phyloP scores from a whole-genome alignment of 1,140 invertebrate species.

The Lithobius niger region DNA sequence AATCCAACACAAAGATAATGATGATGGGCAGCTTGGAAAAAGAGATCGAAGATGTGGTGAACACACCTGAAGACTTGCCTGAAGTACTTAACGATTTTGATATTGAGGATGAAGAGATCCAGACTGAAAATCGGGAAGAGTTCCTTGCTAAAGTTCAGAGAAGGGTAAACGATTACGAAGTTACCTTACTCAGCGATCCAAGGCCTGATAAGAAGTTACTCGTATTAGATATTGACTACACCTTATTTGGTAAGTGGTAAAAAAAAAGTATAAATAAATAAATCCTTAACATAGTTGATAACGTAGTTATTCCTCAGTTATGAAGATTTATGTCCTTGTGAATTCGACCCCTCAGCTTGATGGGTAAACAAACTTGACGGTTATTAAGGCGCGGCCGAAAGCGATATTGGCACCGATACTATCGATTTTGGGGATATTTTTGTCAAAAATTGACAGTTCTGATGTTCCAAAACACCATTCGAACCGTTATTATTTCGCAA shows the following conservation, averaged over 20 bases:
- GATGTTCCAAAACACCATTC: too few relatives aligned
- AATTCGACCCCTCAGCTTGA: too few relatives aligned
- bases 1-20: slow-evolving; percentile 86
- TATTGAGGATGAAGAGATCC: slow-evolving; percentile 58
- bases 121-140: slow-evolving; percentile 61
- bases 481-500: too few relatives aligned
- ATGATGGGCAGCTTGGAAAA: slow-evolving; percentile 92
- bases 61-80: slow-evolving; percentile 60
- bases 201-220: slow-evolving; percentile 74
- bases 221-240: slow-evolving; percentile 95
- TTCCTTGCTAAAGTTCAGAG: slow-evolving; percentile 52
- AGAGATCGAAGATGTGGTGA: slow-evolving; percentile 66
- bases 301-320: too few relatives aligned
- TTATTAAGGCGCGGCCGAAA: too few relatives aligned
- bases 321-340: too few relatives aligned
- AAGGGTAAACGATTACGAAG: slow-evolving; percentile 70
- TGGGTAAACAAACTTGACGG: too few relatives aligned
- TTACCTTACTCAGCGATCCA: slow-evolving; percentile 65
- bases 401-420: too few relatives aligned
- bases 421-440: too few relatives aligned
- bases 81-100: slow-evolving; percentile 76
- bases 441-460: too few relatives aligned
- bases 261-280: too few relatives aligned
- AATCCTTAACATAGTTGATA: too few relatives aligned
- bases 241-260: slow-evolving; percentile 55